Evolutionary conservation across 53 echinoderm and acorn worm species (phyloP), one percentile per base, ranked within the genome.

Genomic region (Zoroaster sp.): DNA sequence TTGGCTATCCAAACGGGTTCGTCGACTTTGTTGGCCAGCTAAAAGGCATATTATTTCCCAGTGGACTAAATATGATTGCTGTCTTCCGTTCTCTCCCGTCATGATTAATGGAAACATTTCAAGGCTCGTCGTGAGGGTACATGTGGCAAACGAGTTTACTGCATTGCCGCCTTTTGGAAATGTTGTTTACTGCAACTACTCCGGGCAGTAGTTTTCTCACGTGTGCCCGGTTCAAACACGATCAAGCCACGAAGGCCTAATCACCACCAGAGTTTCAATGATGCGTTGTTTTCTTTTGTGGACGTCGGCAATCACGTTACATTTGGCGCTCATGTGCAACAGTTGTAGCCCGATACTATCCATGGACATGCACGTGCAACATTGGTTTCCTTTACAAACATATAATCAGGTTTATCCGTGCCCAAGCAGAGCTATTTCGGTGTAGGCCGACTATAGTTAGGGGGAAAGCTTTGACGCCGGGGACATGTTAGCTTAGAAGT

Each of bases 91-190:
- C 33, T 75, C 15, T 14, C n/a, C n/a, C n/a, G 5, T 40, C 42
- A 23, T 25, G 42, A 20, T 76, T 76, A 32, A 36, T 54, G 10
- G 15, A 39, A 78, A 59, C 23, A 78, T 78, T 54, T 54, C 59
- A 54, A 59, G 59, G 78, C 11, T 38, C 53, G 38, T 38, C 39
- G 53, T 35, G 35, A n/a, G 53, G 13, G 55, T 35, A 25, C 59
- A 63, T 78, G 53, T 55, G 78, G 21, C 59, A 32, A 78, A 54
- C 55, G 35, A 63, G 53, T 78, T 78, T 14, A 55, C 78, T 35
- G 37, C 2, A 2, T 35, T 39, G 35, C 9, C 39, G 78, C n/a
- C 21, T 23, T 8, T 17, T 5, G 34, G 34, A 17, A 76, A 47
- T 47, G 76, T 51, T 76, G 76, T 76, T 76, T 76, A 76, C 49